Conservation (phyloP, 2,888 invertebrate genomes). For the Drymonia ruficornis region DNA sequence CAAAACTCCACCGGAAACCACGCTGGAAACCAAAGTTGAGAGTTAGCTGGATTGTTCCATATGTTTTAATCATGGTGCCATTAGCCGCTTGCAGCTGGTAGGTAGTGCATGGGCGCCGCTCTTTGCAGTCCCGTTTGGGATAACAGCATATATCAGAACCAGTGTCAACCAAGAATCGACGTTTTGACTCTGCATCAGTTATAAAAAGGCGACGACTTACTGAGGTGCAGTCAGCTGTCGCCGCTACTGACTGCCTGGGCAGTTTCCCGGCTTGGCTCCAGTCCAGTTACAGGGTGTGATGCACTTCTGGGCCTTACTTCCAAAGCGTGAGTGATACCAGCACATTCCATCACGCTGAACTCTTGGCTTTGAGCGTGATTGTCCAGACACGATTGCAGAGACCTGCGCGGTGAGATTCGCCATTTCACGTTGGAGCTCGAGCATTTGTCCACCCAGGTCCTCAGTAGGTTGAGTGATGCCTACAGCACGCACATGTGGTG, state of each 20-base stretch:
- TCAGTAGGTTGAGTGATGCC: too few species aligned
- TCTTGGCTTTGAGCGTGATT: background rate
- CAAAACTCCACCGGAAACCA: conserved; percentile 8
- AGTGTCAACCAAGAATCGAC: conserved; percentile 7
- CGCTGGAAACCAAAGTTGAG: conserved; percentile 17
- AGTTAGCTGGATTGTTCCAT: conserved; percentile 15
- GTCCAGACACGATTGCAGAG: too few species aligned
- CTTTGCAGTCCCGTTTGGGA: conserved; percentile 11
- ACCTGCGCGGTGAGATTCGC: too few species aligned
- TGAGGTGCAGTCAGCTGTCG: background rate
- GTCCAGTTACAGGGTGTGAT: background rate
- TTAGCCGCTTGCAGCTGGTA: conserved; percentile 23
- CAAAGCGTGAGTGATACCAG: background rate
- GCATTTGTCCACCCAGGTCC: too few species aligned
- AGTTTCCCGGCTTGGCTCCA: background rate
- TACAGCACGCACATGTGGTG: too few species aligned
- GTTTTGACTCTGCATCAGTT: background rate
- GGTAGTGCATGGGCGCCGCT: conserved; percentile 8
- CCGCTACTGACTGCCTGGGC: background rate
- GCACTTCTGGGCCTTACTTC: background rate
- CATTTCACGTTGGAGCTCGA: too few species aligned
- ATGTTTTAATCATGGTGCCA: conserved; percentile 19
- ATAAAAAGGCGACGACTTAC: conserved; percentile 1
- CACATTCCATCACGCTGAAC: too few species aligned
- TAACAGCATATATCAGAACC: conserved; percentile 19